Conservation (phyloP, 2,888 invertebrate genomes). For the Tortricodes alternella region DNA sequence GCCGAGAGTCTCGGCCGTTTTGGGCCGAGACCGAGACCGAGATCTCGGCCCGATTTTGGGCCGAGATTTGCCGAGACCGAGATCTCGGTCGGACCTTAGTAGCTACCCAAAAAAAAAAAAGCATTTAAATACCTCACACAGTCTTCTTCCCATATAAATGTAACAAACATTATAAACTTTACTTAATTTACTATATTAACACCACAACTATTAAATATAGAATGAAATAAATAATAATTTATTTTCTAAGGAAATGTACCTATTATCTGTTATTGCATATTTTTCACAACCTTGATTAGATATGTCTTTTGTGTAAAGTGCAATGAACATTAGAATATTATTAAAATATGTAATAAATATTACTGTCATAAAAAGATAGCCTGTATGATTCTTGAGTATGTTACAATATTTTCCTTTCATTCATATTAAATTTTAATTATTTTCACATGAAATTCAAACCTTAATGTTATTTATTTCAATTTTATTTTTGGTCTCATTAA, state of each 20-base stretch:
- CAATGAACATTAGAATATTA: background rate
- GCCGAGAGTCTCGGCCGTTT: no score
- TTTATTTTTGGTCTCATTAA: no score
- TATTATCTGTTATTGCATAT: background rate
- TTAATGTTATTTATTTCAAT: no score
- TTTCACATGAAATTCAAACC: no score
- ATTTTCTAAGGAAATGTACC: background rate
- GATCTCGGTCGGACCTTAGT: no score
- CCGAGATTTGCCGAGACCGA: no score
- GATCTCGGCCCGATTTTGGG: no score
- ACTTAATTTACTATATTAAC: background rate
- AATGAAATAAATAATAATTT: background rate
- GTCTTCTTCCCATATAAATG: background rate
- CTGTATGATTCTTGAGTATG: no score
- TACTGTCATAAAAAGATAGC: background rate
- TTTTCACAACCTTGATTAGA: background rate
- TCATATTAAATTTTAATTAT: no score
- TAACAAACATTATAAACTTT: background rate
- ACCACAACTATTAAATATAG: background rate
- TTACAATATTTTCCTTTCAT: no score
- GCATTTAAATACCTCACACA: background rate
- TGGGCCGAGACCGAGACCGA: no score
- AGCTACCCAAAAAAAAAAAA: background rate
- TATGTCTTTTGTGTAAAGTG: background rate
- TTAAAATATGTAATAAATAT: background rate